Base-by-base conservation (phyloP, 1,140 invertebrate species). In the Schlechtendalia chinensis region DNA sequence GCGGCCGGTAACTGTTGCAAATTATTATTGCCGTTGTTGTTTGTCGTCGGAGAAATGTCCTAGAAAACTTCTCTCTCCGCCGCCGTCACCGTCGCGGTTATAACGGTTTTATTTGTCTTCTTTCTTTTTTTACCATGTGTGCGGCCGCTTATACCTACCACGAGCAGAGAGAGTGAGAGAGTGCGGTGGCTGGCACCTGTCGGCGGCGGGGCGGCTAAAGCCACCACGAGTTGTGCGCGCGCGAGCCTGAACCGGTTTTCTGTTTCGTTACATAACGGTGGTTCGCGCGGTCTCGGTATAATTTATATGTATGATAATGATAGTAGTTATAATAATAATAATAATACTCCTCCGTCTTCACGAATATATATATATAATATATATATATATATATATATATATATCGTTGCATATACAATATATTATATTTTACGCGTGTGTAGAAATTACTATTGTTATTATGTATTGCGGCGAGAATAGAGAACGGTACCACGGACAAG, bases 151-250 rank as follows among this genome's bases (percentile, higher is more conserved):
- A 22, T 22, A 22, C 24, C 6, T 53, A 54, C 19, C 29, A 72
- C 16, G 27, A 16, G n/a, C n/a, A n/a, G n/a, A n/a, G n/a, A n/a
- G 10, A 47, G 5, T 29, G n/a, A 54, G 69, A 79, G 75, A 58
- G 74, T 77, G 56, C 74, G 61, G 39, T 79, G 75, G 75, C 75
- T 79, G 75, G 75, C 75, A 79, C 58, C 75, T 79, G 75, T 63
- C 1, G 6, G 16, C 54, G 3, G 27, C 29, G 19, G 17, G 29
- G 61, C 32, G 72, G 54, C 32, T 58, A 45, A 77, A 59, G 32
- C 72, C 45, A 74, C 72, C 45, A 74, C 50, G 61, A 5, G 32
- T 19, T 45, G 4, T 45, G 10, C 32, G 14, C 16, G n/a, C 53
- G 72, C 32, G 39, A 58, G 17, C 53, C 50, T 12, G 39, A 79